These are phyloP conservation scores for Barnardius zonarius DNA, from an alignment of 2,113 vertebrate species.

Conservation along the genomic window DNA sequence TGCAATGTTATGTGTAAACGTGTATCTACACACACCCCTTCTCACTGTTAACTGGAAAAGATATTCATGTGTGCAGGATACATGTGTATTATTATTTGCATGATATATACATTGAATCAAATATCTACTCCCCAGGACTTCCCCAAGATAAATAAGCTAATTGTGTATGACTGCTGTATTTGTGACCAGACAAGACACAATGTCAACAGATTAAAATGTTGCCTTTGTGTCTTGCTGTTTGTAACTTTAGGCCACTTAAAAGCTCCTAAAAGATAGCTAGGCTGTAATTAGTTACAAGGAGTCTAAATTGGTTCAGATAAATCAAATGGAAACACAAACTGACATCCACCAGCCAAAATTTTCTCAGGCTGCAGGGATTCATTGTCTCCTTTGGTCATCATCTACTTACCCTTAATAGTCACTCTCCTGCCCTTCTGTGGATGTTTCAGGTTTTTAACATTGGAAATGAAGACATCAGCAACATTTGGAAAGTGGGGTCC, in stretches of 20 bases:
- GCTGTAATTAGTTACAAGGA: not conserved
- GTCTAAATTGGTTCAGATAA: not conserved
- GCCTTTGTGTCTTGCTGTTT: not conserved
- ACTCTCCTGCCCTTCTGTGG: not conserved
- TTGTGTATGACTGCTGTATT: not conserved
- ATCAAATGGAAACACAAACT: not conserved
- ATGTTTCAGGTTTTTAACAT: not conserved
- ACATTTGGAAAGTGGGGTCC: not conserved
- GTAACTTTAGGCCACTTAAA: not conserved
- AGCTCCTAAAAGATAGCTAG: not conserved
- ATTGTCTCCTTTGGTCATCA: not conserved
- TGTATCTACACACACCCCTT: not conserved
- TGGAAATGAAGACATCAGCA: not conserved
- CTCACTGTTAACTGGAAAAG: not conserved
- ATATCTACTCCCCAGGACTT: not conserved
- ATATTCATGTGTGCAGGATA: not conserved
- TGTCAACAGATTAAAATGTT: not conserved
- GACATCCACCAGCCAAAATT: not conserved
- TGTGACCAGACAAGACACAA: constrained; percentile 1
- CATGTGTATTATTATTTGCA: not conserved
- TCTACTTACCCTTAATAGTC: not conserved
- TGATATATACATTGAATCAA: not conserved
- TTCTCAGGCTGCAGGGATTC: not conserved
- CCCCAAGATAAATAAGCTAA: not conserved
- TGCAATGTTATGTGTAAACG: not conserved